Conservation (phyloP, 2,888 invertebrate genomes). For the Helleia helle region DNA sequence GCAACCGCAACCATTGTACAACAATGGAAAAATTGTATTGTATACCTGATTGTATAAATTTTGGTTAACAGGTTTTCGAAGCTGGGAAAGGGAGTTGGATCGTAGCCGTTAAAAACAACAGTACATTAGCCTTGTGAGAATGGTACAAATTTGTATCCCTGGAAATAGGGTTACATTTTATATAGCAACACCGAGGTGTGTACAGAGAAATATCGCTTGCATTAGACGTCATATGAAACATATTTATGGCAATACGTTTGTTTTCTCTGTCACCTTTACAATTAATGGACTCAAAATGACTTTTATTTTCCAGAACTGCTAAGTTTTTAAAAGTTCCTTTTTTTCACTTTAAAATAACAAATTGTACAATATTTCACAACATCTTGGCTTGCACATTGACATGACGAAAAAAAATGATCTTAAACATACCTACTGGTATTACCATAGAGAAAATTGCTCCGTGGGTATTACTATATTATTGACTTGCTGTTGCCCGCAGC, state of each 20-base stretch:
- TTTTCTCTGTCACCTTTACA: constrained; percentile 1
- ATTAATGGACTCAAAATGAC: constrained; percentile 3
- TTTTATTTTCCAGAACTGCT: constrained; percentile 3
- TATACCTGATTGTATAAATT: neutral
- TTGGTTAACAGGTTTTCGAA: constrained; percentile 1
- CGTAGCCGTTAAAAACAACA: constrained; percentile 1
- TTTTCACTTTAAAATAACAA: too few relatives aligned
- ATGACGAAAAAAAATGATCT: too few relatives aligned
- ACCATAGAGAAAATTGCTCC: too few relatives aligned
- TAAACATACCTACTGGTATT: too few relatives aligned
- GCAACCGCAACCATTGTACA: too few relatives aligned
- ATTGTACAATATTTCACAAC: too few relatives aligned
- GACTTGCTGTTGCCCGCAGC: too few relatives aligned
- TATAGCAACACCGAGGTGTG: neutral
- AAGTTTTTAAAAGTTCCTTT: too few relatives aligned
- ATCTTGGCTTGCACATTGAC: too few relatives aligned
- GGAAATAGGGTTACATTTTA: neutral
- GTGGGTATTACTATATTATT: too few relatives aligned
- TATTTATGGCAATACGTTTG: constrained; percentile 6
- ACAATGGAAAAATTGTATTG: too few relatives aligned
- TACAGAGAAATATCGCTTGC: constrained; percentile 3
- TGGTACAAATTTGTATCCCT: neutral
- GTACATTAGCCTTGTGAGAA: neutral
- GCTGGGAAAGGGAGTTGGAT: neutral
- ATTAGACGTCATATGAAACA: constrained; percentile 6